A percentile compares a stretch with the other conserved stretches of the same genome.
phyloP scores from a whole-genome alignment of 1,140 invertebrate genomes.

The Frieseomelitta varia region DNA sequence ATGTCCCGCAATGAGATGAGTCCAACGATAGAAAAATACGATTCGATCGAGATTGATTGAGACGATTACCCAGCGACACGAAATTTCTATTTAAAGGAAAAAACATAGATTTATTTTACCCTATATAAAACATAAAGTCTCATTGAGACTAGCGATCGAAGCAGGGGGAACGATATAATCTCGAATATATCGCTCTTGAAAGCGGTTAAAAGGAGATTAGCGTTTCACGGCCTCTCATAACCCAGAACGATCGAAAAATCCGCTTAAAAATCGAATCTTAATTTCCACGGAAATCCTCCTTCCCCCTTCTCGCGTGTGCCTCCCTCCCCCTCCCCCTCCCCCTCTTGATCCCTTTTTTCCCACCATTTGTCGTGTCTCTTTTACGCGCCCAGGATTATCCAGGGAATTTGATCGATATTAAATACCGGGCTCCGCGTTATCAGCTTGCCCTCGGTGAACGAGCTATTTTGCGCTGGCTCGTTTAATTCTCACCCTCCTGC shows the following conservation, averaged over 20 bases:
- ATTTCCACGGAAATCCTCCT: conserved; percentile 17
- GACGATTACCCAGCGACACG: too few relatives aligned
- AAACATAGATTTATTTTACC: neutral
- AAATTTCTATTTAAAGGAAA: neutral
- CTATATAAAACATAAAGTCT: neutral
- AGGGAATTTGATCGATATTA: conserved; percentile 38
- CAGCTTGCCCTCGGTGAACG: neutral
- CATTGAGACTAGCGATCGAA: neutral
- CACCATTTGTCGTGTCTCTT: neutral
- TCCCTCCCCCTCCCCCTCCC: too few relatives aligned
- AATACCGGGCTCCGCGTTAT: conserved; percentile 14
- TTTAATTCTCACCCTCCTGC: neutral
- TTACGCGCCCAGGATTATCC: conserved; percentile 10
- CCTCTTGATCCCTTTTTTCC: neutral
- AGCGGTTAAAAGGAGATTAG: conserved; percentile 22
- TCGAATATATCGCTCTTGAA: conserved; percentile 1
- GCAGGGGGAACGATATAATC: neutral
- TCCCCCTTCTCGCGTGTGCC: neutral
- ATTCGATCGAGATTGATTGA: too few relatives aligned
- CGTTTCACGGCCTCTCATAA: neutral
- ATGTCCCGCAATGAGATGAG: too few relatives aligned
- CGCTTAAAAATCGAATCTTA: conserved; percentile 13
- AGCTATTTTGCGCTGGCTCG: neutral
- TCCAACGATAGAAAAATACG: too few relatives aligned
- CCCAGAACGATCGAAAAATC: conserved; percentile 3